Conservation (phyloP, 2,888 invertebrate genomes). For the Drosophila borealis region DNA sequence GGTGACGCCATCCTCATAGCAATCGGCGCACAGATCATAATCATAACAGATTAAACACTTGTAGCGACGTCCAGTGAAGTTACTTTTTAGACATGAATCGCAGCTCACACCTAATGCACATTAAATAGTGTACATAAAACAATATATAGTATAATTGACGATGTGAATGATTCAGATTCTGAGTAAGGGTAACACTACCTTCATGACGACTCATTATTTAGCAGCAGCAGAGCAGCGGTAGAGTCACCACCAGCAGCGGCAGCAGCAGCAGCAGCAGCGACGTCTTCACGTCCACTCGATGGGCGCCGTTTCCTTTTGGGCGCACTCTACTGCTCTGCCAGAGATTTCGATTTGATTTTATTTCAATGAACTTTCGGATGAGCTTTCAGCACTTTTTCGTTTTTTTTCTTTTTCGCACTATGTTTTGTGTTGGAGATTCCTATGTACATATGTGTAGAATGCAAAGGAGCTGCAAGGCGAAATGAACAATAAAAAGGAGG, state of each 20-base stretch:
- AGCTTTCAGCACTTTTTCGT: slow-evolving; percentile 42
- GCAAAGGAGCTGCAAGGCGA: slow-evolving; percentile 38
- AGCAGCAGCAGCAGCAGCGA: slow-evolving; percentile 43
- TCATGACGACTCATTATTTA: slow-evolving; percentile 95
- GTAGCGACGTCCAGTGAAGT: slow-evolving; percentile 98
- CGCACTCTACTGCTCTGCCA: slow-evolving; percentile 39
- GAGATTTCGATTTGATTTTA: slow-evolving; percentile 35
- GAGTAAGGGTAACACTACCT: slow-evolving; percentile 87
- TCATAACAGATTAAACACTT: slow-evolving; percentile 99
- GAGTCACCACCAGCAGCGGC: slow-evolving; percentile 33
- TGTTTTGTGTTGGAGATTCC: slow-evolving; percentile 24
- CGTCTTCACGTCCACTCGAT: slow-evolving; percentile 65
- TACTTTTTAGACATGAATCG: slow-evolving; percentile 99
- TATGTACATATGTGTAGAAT: slow-evolving; percentile 40
- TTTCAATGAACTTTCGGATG: slow-evolving; percentile 38
- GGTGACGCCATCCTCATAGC: slow-evolving; percentile 96
- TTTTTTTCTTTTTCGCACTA: slow-evolving; percentile 15
- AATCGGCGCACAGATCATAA: slow-evolving; percentile 98
- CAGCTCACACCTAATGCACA: slow-evolving; percentile 95
- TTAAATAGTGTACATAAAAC: neutral
- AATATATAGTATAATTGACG: neutral
- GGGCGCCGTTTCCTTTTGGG: slow-evolving; percentile 41
- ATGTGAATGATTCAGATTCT: neutral
- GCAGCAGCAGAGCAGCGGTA: slow-evolving; percentile 51
- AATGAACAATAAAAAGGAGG: slow-evolving; percentile 13